These are phyloP conservation scores for Saccopteryx bilineata DNA, from an alignment of 2,113 vertebrate genomes.

Conservation along the genomic window DNA sequence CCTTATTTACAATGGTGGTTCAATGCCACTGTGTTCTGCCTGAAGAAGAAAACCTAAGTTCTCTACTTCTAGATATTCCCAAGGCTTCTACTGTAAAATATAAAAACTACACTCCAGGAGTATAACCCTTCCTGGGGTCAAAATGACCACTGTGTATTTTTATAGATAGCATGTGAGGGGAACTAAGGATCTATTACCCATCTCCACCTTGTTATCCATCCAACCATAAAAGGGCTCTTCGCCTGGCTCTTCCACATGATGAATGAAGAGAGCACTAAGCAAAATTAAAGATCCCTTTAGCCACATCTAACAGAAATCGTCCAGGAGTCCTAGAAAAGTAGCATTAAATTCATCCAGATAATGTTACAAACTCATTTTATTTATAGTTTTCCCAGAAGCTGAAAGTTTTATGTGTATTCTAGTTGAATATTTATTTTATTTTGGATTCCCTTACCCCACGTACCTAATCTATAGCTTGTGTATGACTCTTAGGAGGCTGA, in stretches of 20 bases:
- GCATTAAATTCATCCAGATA: constrained; percentile 48
- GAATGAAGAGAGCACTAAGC: neutral
- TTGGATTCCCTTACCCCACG: constrained; percentile 20
- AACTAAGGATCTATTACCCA: constrained; percentile 28
- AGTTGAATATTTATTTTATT: constrained; percentile 37
- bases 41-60: constrained; percentile 22
- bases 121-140: neutral
- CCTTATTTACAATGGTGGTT: neutral
- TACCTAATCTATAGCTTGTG: neutral
- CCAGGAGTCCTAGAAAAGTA: constrained; percentile 4
- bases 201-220: neutral
- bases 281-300: constrained; percentile 68
- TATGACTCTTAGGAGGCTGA: constrained; percentile 22
- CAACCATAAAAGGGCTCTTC: neutral
- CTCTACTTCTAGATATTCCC: neutral
- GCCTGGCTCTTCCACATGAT: constrained; percentile 34
- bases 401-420: constrained; percentile 23
- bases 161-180: neutral
- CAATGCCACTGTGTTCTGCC: neutral
- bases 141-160: neutral
- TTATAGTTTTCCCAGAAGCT: neutral
- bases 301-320: constrained; percentile 29
- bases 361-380: neutral
- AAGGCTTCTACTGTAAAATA: constrained; percentile 8
- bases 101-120: constrained; percentile 32